These are phyloP conservation scores for Brotogeris chrysoptera DNA, from an alignment of 2,797 vertebrate species.

Conservation along the genomic window DNA sequence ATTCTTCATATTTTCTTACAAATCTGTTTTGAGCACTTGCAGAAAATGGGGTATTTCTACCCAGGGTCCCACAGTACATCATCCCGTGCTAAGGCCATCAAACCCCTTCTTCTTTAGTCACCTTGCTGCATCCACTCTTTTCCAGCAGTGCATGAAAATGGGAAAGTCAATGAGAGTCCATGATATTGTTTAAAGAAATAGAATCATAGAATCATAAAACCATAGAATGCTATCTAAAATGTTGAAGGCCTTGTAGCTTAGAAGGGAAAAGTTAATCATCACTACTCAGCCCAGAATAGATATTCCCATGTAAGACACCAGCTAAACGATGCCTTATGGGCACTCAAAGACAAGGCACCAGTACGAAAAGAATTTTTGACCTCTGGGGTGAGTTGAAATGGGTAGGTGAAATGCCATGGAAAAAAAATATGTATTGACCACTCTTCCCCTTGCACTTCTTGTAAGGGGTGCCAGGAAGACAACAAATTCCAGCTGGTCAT, in stretches of 20 bases:
- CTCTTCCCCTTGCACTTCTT: neutral
- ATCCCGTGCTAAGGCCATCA: neutral
- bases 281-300: neutral
- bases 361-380: neutral
- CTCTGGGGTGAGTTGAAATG: neutral
- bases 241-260: neutral
- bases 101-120: neutral
- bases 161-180: neutral
- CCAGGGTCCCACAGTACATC: neutral
- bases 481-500: neutral
- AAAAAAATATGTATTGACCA: neutral
- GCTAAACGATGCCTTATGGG: neutral
- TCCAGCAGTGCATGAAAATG: neutral
- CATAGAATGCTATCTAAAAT: neutral
- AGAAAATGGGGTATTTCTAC: neutral
- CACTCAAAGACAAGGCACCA: neutral
- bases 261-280: neutral
- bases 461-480: neutral
- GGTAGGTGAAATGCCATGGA: neutral
- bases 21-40: neutral
- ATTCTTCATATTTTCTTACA: neutral
- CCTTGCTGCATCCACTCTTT: neutral
- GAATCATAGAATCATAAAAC: neutral
- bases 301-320: neutral
- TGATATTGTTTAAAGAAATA: neutral